Evolutionary conservation across 2,888 invertebrate species (phyloP), one percentile per base, ranked within the genome.

Genomic region (Macaria notata): DNA sequence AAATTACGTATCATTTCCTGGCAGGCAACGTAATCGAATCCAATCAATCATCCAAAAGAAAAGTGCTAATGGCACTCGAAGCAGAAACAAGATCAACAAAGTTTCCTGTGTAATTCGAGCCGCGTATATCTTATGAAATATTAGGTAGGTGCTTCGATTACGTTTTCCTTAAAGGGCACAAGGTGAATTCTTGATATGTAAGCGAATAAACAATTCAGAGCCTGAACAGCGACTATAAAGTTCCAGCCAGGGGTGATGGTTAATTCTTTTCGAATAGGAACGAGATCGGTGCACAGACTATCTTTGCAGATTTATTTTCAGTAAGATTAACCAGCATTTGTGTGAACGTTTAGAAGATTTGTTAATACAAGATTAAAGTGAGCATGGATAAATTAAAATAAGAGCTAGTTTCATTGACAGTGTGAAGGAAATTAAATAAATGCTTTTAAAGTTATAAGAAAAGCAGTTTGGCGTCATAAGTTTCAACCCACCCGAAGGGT

Each of bases 121-220:
- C 47, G 47, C 36, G 47, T 31, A 36, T 47, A 31, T 41, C 54
- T 59, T 59, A 55, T 54, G 51, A 55, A 59, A 59, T 59, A 59
- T 59, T 55, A 55, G 51, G 47, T 49, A 47, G 54, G 54, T 46
- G 44, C 44, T 59, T 59, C 59, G 59, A 59, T 59, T 59, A 55
- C 51, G 60, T 58, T 55, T 60, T 49, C 51, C 63, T 67, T 64
- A 58, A 64, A 66, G 63, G 66, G 68, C 64, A 54, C 53, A 54
- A 43, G 58, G 59, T 72, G 72, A 74, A 74, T 73, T 63, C 59
- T 72, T 70, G 63, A 74, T 70, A 65, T 61, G 62, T 59, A 57
- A 51, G 49, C 73, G 71, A 73, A 74, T 74, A 70, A 71, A 67
- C 66, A 59, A 73, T 66, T 54, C 9, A 49, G 49, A 50, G 53